phyloP scores from a whole-genome alignment of 2,113 vertebrate genomes.

The Halcyon malimbica region DNA sequence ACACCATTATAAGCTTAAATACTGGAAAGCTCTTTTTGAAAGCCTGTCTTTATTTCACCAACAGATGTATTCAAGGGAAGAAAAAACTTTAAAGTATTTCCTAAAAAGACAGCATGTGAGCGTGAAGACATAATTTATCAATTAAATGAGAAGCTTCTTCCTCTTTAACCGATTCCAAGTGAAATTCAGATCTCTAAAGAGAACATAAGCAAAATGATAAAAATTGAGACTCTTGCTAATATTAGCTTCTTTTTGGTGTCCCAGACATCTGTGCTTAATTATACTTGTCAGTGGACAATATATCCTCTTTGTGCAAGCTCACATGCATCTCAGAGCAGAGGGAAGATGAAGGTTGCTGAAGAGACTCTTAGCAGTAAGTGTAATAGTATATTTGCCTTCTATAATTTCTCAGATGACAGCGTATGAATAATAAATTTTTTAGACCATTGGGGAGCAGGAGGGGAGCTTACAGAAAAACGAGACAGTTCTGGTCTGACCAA shows the following conservation, averaged over 20 bases:
- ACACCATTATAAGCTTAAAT: not conserved
- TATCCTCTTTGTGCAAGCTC: not conserved
- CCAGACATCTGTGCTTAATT: slow-evolving; percentile 22
- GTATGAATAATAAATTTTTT: not conserved
- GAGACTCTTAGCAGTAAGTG: not conserved
- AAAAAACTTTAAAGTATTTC: not conserved
- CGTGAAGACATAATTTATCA: not conserved
- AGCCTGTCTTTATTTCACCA: not conserved
- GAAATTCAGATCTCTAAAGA: not conserved
- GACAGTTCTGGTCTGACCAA: not conserved
- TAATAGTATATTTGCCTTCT: not conserved
- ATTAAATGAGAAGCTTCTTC: not conserved
- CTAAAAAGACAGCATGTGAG: not conserved
- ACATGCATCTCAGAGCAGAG: not conserved
- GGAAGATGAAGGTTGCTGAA: not conserved
- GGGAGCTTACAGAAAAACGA: not conserved
- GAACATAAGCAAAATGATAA: not conserved
- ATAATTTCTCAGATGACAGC: not conserved
- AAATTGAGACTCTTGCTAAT: not conserved
- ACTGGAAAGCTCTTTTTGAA: not conserved
- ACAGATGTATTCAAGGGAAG: not conserved
- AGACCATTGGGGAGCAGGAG: accelerated
- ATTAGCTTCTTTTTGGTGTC: not conserved
- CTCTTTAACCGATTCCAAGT: not conserved
- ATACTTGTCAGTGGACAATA: slow-evolving; percentile 7